Conservation (phyloP, 2,888 invertebrate species). For the Pachymerium ferrugineum region DNA sequence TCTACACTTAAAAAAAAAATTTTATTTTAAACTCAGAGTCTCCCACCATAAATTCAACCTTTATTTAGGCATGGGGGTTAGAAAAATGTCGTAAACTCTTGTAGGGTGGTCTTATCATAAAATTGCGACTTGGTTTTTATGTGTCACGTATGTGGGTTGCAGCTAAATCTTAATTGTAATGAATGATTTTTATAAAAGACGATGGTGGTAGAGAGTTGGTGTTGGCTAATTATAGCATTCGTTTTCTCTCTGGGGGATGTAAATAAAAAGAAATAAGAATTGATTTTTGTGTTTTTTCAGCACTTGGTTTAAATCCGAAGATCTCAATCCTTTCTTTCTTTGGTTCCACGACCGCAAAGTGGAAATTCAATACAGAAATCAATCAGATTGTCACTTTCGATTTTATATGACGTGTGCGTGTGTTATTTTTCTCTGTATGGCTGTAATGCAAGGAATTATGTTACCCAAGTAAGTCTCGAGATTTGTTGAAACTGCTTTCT, state of each 20-base stretch:
- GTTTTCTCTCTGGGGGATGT: no score
- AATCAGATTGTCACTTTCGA: conserved; percentile 75
- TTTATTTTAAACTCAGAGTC: neutral
- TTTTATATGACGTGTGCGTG: conserved; percentile 76
- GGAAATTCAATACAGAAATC: conserved; percentile 71
- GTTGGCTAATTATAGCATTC: no score
- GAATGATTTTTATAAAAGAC: neutral
- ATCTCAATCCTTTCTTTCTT: conserved; percentile 70
- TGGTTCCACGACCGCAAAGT: conserved; percentile 71
- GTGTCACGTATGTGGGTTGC: conserved; percentile 5
- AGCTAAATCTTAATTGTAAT: neutral
- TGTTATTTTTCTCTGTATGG: conserved; percentile 68
- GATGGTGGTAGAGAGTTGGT: no score
- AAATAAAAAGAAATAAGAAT: neutral
- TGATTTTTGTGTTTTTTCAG: conserved; percentile 48
- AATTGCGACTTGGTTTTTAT: conserved; percentile 11
- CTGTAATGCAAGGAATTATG: conserved; percentile 70
- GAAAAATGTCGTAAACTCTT: neutral
- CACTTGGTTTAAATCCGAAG: conserved; percentile 61
- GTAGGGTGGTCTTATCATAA: neutral
- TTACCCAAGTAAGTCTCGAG: conserved; percentile 72
- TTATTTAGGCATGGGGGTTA: neutral
- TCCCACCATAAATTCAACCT: neutral
- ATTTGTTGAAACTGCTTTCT: no score
- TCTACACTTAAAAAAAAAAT: conserved; percentile 16